Evolutionary conservation across 1,140 invertebrate species (phyloP).

Genomic region (Rhyzopertha dominica): DNA sequence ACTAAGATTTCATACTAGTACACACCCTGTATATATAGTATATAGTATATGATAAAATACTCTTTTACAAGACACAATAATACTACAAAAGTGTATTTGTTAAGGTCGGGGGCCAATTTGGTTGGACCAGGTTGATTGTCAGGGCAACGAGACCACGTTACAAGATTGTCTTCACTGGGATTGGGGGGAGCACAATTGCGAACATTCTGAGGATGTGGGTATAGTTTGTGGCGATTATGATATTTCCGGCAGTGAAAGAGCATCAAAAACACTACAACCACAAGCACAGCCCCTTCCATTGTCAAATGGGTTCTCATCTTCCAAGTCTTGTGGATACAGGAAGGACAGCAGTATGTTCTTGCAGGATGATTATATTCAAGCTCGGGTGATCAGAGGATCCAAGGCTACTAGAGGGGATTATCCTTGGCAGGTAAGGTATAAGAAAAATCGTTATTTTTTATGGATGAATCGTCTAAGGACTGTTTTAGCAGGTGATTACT

Average conservation of each 20-base stretch:
- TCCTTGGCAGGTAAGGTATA: slow-evolving; percentile 67
- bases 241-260: slow-evolving; percentile 4
- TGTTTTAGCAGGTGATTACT: neutral
- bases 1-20: no score
- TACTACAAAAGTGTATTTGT: slow-evolving; percentile 2
- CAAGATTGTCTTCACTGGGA: slow-evolving; percentile 58
- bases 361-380: slow-evolving; percentile 44
- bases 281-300: no score
- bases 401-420: slow-evolving; percentile 58
- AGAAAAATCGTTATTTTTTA: no score
- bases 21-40: no score
- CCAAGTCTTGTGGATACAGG: slow-evolving; percentile 51
- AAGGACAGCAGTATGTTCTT: slow-evolving; percentile 48
- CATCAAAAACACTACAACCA: no score
- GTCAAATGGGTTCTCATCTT: no score
- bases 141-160: slow-evolving; percentile 62
- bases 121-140: slow-evolving; percentile 67
- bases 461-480: no score
- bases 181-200: slow-evolving; percentile 70
- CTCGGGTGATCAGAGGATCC: slow-evolving; percentile 54
- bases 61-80: no score
- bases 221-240: slow-evolving; percentile 52
- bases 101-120: slow-evolving; percentile 63
- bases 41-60: no score
- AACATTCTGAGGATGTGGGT: slow-evolving; percentile 71